Evolutionary conservation across 1,140 invertebrate species (phyloP).

Genomic region (Parasteatoda tepidariorum): DNA sequence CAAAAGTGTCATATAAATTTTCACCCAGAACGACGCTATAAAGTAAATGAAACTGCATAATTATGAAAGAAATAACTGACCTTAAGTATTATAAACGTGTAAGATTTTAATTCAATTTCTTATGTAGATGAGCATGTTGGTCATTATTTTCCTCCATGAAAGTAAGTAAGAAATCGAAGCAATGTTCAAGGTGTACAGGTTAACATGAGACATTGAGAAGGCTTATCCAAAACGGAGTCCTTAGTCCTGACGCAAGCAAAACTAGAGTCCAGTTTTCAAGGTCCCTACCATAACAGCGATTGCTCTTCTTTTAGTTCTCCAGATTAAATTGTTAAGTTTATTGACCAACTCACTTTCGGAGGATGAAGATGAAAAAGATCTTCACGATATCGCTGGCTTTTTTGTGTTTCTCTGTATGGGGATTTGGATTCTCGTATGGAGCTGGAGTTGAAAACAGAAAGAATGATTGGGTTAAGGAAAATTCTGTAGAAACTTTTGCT

Average conservation of each 20-base stretch:
- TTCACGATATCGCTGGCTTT: not conserved
- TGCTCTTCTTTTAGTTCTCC: not conserved
- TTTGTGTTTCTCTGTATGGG: not conserved
- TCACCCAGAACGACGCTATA: no score
- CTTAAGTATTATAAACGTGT: no score
- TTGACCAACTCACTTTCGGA: constrained; percentile 1
- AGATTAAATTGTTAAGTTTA: not conserved
- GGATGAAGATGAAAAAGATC: constrained; percentile 10
- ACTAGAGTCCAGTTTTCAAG: constrained; percentile 18
- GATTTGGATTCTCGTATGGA: not conserved
- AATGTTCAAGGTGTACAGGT: constrained; percentile 40
- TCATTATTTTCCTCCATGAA: constrained; percentile 6
- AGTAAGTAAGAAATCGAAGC: not conserved
- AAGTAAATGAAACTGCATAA: no score
- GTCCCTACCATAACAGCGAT: not conserved
- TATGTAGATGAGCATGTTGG: constrained; percentile 3
- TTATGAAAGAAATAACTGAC: no score
- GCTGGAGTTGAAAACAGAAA: not conserved
- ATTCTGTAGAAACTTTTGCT: not conserved
- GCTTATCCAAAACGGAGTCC: not conserved
- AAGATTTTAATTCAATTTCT: no score
- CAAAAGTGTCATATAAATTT: no score
- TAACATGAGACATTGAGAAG: not conserved
- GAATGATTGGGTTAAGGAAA: no score
- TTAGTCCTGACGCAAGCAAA: constrained; percentile 11